These are phyloP conservation scores for Capreolus pygargus DNA, from an alignment of 2,113 vertebrate species.

Conservation along the genomic window DNA sequence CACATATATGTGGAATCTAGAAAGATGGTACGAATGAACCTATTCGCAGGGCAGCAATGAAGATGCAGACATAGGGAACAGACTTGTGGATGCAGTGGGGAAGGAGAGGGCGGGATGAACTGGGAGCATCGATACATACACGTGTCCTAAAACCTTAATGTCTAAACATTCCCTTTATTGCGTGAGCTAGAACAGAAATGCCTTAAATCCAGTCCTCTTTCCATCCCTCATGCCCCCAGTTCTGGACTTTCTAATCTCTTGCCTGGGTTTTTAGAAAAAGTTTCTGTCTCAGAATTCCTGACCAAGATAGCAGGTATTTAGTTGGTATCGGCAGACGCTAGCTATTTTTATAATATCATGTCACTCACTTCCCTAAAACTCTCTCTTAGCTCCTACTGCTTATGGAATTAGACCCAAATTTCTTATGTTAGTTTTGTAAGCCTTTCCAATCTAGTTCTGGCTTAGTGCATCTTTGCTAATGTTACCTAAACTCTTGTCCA, in stretches of 20 bases:
- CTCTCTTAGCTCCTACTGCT: neutral
- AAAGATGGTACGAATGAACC: neutral
- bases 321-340: neutral
- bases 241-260: neutral
- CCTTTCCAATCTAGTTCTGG: neutral
- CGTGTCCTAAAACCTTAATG: neutral
- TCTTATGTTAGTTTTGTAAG: neutral
- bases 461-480: neutral
- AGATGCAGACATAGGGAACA: fast-evolving
- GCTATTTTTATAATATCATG: neutral
- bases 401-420: neutral
- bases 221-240: neutral
- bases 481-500: neutral
- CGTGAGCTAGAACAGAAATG: neutral
- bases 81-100: neutral
- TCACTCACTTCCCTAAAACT: neutral
- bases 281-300: neutral
- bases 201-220: neutral
- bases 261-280: neutral
- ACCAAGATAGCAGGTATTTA: neutral
- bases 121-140: neutral
- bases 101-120: neutral
- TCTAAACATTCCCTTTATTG: neutral
- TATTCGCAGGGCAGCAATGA: fast-evolving
- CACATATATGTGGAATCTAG: neutral